Conservation (phyloP, 35 echinoderm and acorn worm species). For the Diadema setosum region DNA sequence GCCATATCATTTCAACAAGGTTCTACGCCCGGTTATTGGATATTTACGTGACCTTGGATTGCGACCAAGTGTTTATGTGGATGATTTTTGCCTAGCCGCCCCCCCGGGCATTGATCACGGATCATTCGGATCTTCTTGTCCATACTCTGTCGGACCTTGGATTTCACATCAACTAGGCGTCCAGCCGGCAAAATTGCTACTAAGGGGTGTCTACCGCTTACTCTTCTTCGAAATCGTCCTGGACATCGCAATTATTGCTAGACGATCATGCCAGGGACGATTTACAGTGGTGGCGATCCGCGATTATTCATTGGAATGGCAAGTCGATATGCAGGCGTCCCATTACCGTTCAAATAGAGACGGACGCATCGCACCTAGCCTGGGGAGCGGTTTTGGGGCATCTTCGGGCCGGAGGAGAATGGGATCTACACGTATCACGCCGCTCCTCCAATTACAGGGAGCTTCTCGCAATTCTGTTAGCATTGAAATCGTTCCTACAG, state of each 20-base stretch:
- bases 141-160: background rate
- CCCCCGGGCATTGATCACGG: background rate
- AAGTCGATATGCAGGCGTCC: background rate
- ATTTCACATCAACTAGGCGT: background rate
- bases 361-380: conserved; percentile 12
- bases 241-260: conserved; percentile 5
- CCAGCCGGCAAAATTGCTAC: conserved; percentile 31
- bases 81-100: conserved; percentile 15
- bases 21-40: background rate
- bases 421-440: conserved; percentile 26
- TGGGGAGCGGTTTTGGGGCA: conserved; percentile 17
- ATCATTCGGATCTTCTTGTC: background rate
- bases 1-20: background rate
- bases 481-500: conserved; percentile 12
- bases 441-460: conserved; percentile 58
- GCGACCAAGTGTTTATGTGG: background rate
- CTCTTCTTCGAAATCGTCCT: conserved; percentile 31
- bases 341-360: conserved; percentile 11
- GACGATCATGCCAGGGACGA: background rate
- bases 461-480: conserved; percentile 36
- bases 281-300: conserved; percentile 22
- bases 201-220: conserved; percentile 15
- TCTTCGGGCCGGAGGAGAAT: conserved; percentile 9
- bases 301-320: conserved; percentile 35
- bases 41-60: background rate